phyloP scores from a whole-genome alignment of 2,797 vertebrate genomes.

The Sebastes steindachneri region DNA sequence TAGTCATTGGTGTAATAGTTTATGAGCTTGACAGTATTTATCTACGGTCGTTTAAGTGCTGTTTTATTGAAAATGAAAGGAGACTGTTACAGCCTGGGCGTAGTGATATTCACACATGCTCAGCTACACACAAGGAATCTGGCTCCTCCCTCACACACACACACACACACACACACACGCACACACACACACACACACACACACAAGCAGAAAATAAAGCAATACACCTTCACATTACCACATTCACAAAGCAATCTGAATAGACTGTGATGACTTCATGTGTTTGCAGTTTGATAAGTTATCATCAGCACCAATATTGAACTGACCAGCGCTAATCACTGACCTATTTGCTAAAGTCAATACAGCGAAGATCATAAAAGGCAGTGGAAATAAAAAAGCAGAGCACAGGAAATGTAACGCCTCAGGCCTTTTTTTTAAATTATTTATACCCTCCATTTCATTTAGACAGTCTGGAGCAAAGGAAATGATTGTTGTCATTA shows the following conservation, averaged over 20 bases:
- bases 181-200: background rate
- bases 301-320: constrained; percentile 68
- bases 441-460: constrained; percentile 68
- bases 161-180: background rate
- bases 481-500: constrained; percentile 68
- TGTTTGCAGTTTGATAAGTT: constrained; percentile 80
- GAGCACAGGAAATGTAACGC: constrained; percentile 57
- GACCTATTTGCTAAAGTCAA: constrained; percentile 80
- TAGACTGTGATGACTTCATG: constrained; percentile 66
- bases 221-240: constrained; percentile 32
- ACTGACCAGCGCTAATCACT: constrained; percentile 63
- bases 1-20: background rate
- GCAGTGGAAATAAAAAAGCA: constrained; percentile 52
- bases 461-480: constrained; percentile 52
- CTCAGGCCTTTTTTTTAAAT: constrained; percentile 20
- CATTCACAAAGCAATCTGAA: constrained; percentile 44
- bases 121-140: background rate
- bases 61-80: background rate
- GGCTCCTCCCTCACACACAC: background rate
- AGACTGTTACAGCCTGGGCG: background rate
- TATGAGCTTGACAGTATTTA: background rate
- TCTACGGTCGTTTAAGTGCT: background rate
- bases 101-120: constrained; percentile 4
- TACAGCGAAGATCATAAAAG: constrained; percentile 63
- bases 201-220: constrained; percentile 6